Base-by-base conservation (phyloP, 2,888 invertebrate species). In the Pterobdella sp. region DNA sequence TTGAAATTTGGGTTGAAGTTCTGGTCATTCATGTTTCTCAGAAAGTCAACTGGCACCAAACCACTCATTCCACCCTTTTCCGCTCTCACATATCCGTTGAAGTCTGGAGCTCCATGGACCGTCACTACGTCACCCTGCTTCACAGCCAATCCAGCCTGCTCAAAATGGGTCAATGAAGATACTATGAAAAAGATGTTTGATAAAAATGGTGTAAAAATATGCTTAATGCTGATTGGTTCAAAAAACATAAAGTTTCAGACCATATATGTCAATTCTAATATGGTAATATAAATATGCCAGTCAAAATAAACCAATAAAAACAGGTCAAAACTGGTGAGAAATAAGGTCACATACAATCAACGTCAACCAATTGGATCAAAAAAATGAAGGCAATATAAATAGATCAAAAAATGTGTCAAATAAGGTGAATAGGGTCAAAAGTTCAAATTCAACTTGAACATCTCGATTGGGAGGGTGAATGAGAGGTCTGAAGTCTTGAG, bases 71-170 rank as follows among this genome's bases (percentile, higher is more conserved):
- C 95, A 78, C 93, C 91, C 77, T 95, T 88, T 85, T 97, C 96
- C 60, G 95, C 98, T 90, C 94, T 91, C 86, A 89, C 98, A 87
- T 98, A 98, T 76, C 98, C 98, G 83, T 98, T 98, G 84, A 96
- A 95, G 84, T 98, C 98, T 94, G 97, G 95, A 70, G 96, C 96
- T 49, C 98, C 98, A 70, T 92, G 95, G 37, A 98, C 93, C 83
- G 91, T 91, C 83, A 98, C 94, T 80, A 94, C 90, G 84, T 97
- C 95, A 76, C 97, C 97, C 78, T 94, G 93, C 83, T 90, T 90
- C 87, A 98, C 97, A 82, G 92, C 90, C 82, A 98, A 86, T 87
- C 98, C 97, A 85, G 94, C 92, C 90, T 95, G 89, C 7, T 66
- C 22, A 34, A n/a, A 65, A 67, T 60, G 26, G 34, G 14, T 26